Conservation (phyloP, 30 jellyfish, hydroid and myxozoan species). For the Chrysaora quinquecirrha region DNA sequence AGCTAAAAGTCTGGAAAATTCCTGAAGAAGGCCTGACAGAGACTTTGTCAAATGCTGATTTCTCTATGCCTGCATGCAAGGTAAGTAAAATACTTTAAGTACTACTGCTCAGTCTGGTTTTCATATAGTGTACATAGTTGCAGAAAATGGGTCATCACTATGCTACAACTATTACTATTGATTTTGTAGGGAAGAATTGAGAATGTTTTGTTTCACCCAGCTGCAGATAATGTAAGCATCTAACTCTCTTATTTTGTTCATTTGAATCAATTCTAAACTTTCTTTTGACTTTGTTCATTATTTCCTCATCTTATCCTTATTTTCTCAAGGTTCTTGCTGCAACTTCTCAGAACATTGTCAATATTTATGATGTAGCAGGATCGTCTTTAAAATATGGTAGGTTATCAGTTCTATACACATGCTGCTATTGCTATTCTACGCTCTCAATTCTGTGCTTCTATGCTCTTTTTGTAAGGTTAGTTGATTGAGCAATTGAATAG, state of each 20-base stretch:
- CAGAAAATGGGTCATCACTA: too few relatives aligned
- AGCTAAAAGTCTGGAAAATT: slow-evolving; percentile 79
- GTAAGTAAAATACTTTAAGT: too few relatives aligned
- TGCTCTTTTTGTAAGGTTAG: too few relatives aligned
- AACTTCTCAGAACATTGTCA: slow-evolving; percentile 39
- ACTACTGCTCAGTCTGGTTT: too few relatives aligned
- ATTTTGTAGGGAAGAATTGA: slow-evolving; percentile 75
- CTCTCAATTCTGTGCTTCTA: too few relatives aligned
- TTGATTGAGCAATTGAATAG: too few relatives aligned
- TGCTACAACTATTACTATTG: background rate
- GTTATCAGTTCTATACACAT: background rate
- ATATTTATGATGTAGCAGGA: slow-evolving; percentile 35
- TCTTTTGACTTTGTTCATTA: too few relatives aligned
- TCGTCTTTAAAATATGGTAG: slow-evolving; percentile 31
- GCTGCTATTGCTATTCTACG: too few relatives aligned
- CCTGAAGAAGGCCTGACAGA: slow-evolving; percentile 74
- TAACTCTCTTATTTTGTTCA: too few relatives aligned
- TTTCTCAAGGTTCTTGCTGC: slow-evolving; percentile 61
- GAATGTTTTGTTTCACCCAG: slow-evolving; percentile 78
- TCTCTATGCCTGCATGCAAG: slow-evolving; percentile 44
- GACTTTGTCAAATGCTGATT: slow-evolving; percentile 21
- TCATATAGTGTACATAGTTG: too few relatives aligned
- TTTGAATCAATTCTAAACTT: too few relatives aligned
- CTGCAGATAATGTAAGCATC: slow-evolving; percentile 85
- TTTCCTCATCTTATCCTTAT: too few relatives aligned